These are phyloP conservation scores for Nesometra sesokonis DNA, from an alignment of 35 echinoderm and acorn worm genomes.

Conservation along the genomic window DNA sequence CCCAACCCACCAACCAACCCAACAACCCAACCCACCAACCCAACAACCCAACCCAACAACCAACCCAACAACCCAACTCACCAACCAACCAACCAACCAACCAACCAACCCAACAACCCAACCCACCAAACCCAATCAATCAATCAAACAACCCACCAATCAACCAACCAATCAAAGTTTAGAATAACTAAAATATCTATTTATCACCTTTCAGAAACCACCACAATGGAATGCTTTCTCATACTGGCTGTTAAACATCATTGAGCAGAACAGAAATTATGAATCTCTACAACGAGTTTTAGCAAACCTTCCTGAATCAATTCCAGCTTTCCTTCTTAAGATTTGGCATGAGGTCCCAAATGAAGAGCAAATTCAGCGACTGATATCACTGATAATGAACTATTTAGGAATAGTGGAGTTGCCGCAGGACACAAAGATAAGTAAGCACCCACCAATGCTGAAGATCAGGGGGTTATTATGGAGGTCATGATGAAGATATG, in stretches of 20 bases:
- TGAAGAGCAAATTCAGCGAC: slow-evolving; percentile 22
- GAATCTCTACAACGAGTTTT: slow-evolving; percentile 48
- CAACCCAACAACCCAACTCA: too few relatives aligned
- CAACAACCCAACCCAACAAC: too few relatives aligned
- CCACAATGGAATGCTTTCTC: slow-evolving; percentile 47
- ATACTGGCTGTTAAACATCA: slow-evolving; percentile 57
- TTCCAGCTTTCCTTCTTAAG: slow-evolving; percentile 40
- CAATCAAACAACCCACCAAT: too few relatives aligned
- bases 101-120: too few relatives aligned
- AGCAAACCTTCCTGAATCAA: slow-evolving; percentile 31
- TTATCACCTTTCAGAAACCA: slow-evolving; percentile 18
- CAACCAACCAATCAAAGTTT: too few relatives aligned
- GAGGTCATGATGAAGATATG: neutral
- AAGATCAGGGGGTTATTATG: slow-evolving; percentile 54
- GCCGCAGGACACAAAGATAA: slow-evolving; percentile 15
- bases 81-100: too few relatives aligned
- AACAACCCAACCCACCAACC: too few relatives aligned
- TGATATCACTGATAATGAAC: slow-evolving; percentile 39
- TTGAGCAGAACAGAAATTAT: slow-evolving; percentile 43
- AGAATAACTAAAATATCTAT: neutral
- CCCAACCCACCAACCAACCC: too few relatives aligned
- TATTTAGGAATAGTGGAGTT: slow-evolving; percentile 28
- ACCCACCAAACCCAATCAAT: too few relatives aligned
- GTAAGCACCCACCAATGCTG: slow-evolving; percentile 39
- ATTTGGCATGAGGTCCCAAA: slow-evolving; percentile 49